Conservation (phyloP, 2,113 vertebrate species). For the Indicator maculatus region DNA sequence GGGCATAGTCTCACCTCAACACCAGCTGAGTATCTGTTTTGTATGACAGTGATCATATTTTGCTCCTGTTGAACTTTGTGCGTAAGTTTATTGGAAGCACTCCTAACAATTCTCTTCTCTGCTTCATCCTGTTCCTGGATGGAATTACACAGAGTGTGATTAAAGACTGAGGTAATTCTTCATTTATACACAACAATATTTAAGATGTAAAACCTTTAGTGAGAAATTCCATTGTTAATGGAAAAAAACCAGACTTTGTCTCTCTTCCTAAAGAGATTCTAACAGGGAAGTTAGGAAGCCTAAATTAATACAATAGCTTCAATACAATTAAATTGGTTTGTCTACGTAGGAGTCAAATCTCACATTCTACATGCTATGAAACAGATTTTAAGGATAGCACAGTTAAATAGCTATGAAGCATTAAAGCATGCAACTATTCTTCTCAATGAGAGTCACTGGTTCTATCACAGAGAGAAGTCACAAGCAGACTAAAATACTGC, state of each 20-base stretch:
- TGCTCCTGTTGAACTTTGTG: constrained; percentile 69
- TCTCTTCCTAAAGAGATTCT: background rate
- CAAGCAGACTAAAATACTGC: background rate
- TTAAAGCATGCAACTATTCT: background rate
- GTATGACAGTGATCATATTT: constrained; percentile 60
- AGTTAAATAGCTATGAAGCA: background rate
- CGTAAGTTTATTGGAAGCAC: constrained; percentile 65
- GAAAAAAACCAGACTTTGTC: background rate
- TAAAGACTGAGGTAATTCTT: background rate
- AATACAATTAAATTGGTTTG: background rate
- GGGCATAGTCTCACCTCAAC: constrained; percentile 67
- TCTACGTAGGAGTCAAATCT: background rate
- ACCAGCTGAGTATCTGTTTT: constrained; percentile 70
- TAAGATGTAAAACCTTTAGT: background rate
- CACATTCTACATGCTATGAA: background rate
- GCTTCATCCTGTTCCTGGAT: constrained; percentile 72
- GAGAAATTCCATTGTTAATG: background rate
- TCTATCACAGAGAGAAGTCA: background rate
- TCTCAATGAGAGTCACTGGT: background rate
- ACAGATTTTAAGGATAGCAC: background rate
- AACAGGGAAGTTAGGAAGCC: background rate
- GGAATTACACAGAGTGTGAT: background rate
- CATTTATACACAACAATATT: background rate
- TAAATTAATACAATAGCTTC: background rate
- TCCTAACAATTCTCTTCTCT: constrained; percentile 71